Base-by-base conservation (phyloP, 2,797 vertebrate genomes). In the Crypturellus tataupa region DNA sequence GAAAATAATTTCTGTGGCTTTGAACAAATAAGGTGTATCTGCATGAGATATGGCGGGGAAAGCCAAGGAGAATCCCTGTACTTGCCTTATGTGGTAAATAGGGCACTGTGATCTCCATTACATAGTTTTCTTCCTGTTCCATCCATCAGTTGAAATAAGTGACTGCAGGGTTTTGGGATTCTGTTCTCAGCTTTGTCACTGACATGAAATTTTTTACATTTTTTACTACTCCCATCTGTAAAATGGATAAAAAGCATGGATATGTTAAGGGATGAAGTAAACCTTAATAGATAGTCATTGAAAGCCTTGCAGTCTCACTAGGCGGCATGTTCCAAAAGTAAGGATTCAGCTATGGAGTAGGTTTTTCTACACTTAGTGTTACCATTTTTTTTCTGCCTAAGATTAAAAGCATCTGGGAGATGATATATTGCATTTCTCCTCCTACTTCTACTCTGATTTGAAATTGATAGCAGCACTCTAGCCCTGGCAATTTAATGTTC, bases 391-490 rank as follows among this genome's bases (percentile, higher is more conserved):
- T 86, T 85, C 70, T 87, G 56, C 53, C 37, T 79, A 56, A 69
- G 65, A 44, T 87, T 80, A 79, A 39, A 12, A 55, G 62, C 78
- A 37, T 78, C 93, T 95, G 80, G 69, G 59, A 90, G 65, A 55
- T 89, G 27, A 89, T 64, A 40, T 20, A 87, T 49, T 69, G 58
- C 86, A 80, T 62, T 70, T 47, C 24, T 80, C 47, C 60, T 88
- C 6, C 73, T 91, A 60, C 60, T 95, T 91, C 80, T 92, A 71
- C 72, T 91, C 29, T 70, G 72, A 92, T 95, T 77, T 92, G 88
- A 70, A 89, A 81, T 31, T 71, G 82, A 93, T 81, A 85, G 88
- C 78, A 79, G 86, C 80, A 90, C 80, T 97, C 95, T 83, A 87
- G 69, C 85, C 93, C 68, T 58, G 49, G 37, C 60, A 89, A 46